Conservation (phyloP, 2,797 vertebrate genomes). For the Neomorphus geoffroyi region DNA sequence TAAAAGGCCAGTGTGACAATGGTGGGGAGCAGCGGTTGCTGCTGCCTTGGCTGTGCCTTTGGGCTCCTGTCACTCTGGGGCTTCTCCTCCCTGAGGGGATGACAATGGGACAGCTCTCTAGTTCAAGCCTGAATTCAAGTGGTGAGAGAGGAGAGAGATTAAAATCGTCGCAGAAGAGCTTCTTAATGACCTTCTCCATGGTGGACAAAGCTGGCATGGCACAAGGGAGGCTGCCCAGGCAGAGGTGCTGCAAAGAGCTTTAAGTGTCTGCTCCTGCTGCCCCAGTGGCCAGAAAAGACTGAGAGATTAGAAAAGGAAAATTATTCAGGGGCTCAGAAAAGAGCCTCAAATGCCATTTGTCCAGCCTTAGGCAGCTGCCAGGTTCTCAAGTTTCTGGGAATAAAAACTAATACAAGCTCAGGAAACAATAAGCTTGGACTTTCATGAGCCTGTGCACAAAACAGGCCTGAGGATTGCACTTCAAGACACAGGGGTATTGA, state of each 20-base stretch:
- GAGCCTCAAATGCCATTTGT: background rate
- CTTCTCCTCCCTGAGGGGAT: background rate
- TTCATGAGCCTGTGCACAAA: background rate
- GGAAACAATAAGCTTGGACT: background rate
- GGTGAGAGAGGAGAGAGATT: background rate
- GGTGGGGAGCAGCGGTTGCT: rapidly evolving
- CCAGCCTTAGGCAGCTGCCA: background rate
- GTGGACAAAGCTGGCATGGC: background rate
- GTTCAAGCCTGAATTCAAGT: background rate
- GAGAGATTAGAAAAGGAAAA: background rate
- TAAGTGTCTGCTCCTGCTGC: background rate
- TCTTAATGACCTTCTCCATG: background rate
- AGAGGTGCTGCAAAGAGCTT: background rate
- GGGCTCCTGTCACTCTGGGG: background rate
- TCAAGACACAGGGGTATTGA: background rate
- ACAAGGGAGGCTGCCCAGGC: background rate
- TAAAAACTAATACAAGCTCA: background rate
- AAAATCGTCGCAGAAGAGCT: background rate
- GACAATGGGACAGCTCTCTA: background rate
- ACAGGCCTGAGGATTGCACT: background rate
- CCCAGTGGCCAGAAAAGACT: background rate
- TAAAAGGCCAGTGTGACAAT: background rate
- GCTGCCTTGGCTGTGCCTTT: background rate
- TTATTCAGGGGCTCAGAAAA: background rate
- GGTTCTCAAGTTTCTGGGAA: background rate